A percentile compares a stretch with the other conserved stretches of the same genome.
phyloP scores from a whole-genome alignment of 2,113 vertebrate genomes.

The Lasiurus cinereus region DNA sequence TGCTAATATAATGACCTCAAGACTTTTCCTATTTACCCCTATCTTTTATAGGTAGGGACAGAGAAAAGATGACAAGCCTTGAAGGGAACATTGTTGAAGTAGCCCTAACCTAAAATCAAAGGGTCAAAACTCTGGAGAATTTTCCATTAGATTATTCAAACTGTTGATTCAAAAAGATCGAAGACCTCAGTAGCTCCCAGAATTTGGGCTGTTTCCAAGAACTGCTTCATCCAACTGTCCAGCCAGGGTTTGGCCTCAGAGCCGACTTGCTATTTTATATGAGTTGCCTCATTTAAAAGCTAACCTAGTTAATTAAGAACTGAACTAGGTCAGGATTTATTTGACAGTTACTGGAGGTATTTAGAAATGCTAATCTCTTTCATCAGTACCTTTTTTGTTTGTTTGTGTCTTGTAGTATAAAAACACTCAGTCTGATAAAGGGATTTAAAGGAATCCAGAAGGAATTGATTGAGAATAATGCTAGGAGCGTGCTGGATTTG shows the following conservation, averaged over 20 bases:
- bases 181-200: not conserved
- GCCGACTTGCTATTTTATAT: conserved; percentile 19
- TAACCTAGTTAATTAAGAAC: conserved; percentile 72
- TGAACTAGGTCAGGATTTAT: conserved; percentile 57
- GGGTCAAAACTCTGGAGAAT: not conserved
- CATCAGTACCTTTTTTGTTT: conserved; percentile 61
- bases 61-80: not conserved
- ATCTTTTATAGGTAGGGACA: not conserved
- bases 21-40: not conserved
- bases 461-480: conserved; percentile 59
- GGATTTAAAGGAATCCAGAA: conserved; percentile 59
- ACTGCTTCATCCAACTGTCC: conserved; percentile 3
- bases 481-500: not conserved
- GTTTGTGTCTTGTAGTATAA: conserved; percentile 62
- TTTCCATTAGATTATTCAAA: conserved; percentile 43
- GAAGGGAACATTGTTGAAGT: conserved; percentile 8
- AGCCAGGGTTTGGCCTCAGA: not conserved
- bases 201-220: conserved; percentile 66
- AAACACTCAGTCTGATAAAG: conserved; percentile 57
- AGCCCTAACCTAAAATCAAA: not conserved
- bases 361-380: conserved; percentile 72
- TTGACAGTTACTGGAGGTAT: conserved; percentile 49
- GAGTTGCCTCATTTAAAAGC: conserved; percentile 62
- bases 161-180: not conserved
- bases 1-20: not conserved